Percentiles rank a stretch among this genome's conserved stretches.
phyloP scores from a whole-genome alignment of 2,797 vertebrate genomes.

The Pachyuromys duprasi region DNA sequence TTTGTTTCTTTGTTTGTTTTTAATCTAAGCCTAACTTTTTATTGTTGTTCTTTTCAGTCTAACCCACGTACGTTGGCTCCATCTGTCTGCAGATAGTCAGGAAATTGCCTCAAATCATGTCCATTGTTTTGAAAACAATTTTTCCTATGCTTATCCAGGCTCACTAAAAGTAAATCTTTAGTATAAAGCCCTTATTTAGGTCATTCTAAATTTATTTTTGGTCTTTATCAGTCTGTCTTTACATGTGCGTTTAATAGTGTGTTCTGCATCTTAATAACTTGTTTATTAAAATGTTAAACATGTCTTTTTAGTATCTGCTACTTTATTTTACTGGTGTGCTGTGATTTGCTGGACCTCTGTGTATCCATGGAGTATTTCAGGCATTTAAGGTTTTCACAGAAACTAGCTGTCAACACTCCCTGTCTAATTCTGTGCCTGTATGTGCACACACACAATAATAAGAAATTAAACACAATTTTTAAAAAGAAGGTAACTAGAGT shows the following conservation, averaged over 20 bases:
- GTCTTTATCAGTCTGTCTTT: conserved; percentile 37
- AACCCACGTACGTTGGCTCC: conserved; percentile 52
- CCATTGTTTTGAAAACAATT: conserved; percentile 35
- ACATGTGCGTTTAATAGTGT: conserved; percentile 26
- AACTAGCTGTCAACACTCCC: background rate
- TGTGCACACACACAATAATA: background rate
- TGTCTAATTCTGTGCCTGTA: background rate
- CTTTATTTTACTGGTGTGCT: conserved; percentile 16
- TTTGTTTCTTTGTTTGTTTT: background rate
- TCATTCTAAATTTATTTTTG: conserved; percentile 68
- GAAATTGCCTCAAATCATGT: conserved; percentile 44
- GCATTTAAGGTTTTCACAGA: background rate
- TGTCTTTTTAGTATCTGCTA: conserved; percentile 27
- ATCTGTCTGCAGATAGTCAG: conserved; percentile 32
- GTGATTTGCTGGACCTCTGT: background rate
- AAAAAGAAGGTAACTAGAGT: background rate
- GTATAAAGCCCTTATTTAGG: conserved; percentile 56
- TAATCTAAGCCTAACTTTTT: conserved; percentile 21
- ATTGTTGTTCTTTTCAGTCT: conserved; percentile 32
- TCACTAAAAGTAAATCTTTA: conserved; percentile 63
- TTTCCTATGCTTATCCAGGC: conserved; percentile 52
- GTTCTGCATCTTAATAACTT: background rate
- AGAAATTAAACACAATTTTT: background rate
- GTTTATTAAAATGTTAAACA: conserved; percentile 41
- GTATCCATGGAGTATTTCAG: background rate